Base-by-base conservation (phyloP, 2,888 invertebrate species). In the Julus scandinavius region DNA sequence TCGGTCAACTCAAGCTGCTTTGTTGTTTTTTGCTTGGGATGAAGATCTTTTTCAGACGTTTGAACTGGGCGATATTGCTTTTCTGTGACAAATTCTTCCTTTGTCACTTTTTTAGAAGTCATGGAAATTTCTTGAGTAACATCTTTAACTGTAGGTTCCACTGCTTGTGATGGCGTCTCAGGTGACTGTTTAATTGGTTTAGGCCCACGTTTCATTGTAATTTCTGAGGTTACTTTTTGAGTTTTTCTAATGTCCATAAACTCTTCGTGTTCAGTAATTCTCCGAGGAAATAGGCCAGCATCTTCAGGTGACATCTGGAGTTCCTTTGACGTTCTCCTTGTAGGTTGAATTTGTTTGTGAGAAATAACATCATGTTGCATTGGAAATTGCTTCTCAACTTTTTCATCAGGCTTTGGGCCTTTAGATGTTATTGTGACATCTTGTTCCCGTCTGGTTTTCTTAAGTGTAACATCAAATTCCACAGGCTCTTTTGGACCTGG, bases 301-400 rank as follows among this genome's bases (percentile, higher is more conserved):
- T 86, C 49, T 38, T 54, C 86, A 6, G 50, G 86, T 20, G 86
- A 49, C 49, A 86, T 54, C 20, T 86, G 86, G 15, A 49, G 38
- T n/a, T 86, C 50, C 45, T 45, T 86, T 6, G n/a, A 50, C 4
- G 85, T 45, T 49, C 40, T 85, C 40, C 49, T 15, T 45, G 38
- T 17, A 4, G 38, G 85, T 7, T 7, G 17, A 45, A 85, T 40
- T 40, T 63, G 63, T 20, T 63, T 63, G n/a, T 63, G 63, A 20
- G 63, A 63, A 6, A 20, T 63, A n/a, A 85, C 87, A 38, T 87
- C 54, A 13, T 41, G 40, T n/a, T 87, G 50, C 63, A 58, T 29
- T 15, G 41, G 50, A 40, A 87, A 58, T 90, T 93, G 93, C 5
- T 92, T 90, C 80, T 92, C 92, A 7, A 91, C 89, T 85, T 50